Percentiles rank a stretch among this genome's conserved stretches.
Conservation (phyloP, 2,797 vertebrate genomes). For the Pseudopleuronectes americanus region DNA sequence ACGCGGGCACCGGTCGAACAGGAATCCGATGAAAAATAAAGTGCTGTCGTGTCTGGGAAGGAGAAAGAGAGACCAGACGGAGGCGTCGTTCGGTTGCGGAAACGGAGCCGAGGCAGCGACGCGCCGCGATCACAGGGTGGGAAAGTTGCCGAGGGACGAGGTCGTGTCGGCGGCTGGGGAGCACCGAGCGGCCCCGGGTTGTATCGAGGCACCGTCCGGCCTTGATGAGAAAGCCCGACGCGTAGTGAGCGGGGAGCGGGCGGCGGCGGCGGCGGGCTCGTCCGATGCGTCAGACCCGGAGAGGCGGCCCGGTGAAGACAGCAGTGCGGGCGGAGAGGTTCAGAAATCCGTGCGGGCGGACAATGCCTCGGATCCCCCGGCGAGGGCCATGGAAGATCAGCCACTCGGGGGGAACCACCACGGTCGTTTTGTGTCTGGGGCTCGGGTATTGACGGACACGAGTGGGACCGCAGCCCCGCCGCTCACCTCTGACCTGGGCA, state of each 20-base stretch:
- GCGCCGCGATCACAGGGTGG: constrained; percentile 61
- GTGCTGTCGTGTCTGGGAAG: constrained; percentile 72
- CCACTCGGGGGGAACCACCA: constrained; percentile 55
- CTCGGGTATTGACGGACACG: constrained; percentile 3
- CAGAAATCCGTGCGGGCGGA: constrained; percentile 59
- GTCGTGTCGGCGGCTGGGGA: constrained; percentile 46
- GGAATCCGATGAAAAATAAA: constrained; percentile 78
- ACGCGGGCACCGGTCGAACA: constrained; percentile 49
- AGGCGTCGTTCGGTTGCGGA: constrained; percentile 38
- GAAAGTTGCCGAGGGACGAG: constrained; percentile 72
- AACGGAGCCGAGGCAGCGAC: constrained; percentile 38
- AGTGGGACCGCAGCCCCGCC: constrained; percentile 15
- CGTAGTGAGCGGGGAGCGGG: constrained; percentile 38
- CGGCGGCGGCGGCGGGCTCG: constrained; percentile 14
- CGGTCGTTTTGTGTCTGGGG: constrained; percentile 29
- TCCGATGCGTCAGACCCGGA: constrained; percentile 64
- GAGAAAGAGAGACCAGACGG: constrained; percentile 63
- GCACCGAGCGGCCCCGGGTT: constrained; percentile 22
- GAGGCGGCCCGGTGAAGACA: constrained; percentile 51
- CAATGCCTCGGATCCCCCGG: constrained; percentile 77
- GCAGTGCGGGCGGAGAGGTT: constrained; percentile 57
- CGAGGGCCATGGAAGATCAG: constrained; percentile 80
- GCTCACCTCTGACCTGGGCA: constrained; percentile 39
- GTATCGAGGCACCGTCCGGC: constrained; percentile 31
- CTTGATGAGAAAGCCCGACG: constrained; percentile 11